Evolutionary conservation across 1,140 invertebrate species (phyloP).

Genomic region (Drosophila yakuba): DNA sequence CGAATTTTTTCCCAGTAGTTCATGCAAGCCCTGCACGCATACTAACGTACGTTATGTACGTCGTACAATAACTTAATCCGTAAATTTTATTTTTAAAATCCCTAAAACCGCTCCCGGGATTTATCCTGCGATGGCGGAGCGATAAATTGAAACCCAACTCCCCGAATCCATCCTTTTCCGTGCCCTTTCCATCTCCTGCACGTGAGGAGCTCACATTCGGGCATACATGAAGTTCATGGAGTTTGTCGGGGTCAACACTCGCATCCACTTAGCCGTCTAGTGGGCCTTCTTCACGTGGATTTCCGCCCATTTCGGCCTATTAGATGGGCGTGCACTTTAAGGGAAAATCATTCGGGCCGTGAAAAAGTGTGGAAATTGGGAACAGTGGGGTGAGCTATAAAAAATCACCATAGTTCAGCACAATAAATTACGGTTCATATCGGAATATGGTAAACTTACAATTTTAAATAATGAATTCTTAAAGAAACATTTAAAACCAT

Average conservation of each 20-base stretch:
- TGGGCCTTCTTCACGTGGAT: background rate
- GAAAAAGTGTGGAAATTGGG: constrained; percentile 1
- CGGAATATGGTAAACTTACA: too few species aligned
- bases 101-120: constrained; percentile 73
- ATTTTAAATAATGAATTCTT: too few species aligned
- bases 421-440: too few species aligned
- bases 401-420: background rate
- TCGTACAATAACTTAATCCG: constrained; percentile 84
- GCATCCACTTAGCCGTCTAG: constrained; percentile 3
- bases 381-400: constrained; percentile 14
- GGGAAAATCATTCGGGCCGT: constrained; percentile 13
- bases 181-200: background rate
- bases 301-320: constrained; percentile 58
- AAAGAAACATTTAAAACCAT: too few species aligned
- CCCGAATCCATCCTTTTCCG: constrained; percentile 1
- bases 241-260: constrained; percentile 21
- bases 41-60: constrained; percentile 39
- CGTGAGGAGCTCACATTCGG: constrained; percentile 40
- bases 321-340: constrained; percentile 52
- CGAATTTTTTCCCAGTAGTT: constrained; percentile 25
- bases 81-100: constrained; percentile 84
- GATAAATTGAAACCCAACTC: constrained; percentile 77
- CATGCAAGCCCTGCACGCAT: constrained; percentile 30
- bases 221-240: constrained; percentile 14
- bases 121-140: constrained; percentile 56